Conservation (phyloP, 1,140 invertebrate species). For the Zeugodacus cucurbitae region DNA sequence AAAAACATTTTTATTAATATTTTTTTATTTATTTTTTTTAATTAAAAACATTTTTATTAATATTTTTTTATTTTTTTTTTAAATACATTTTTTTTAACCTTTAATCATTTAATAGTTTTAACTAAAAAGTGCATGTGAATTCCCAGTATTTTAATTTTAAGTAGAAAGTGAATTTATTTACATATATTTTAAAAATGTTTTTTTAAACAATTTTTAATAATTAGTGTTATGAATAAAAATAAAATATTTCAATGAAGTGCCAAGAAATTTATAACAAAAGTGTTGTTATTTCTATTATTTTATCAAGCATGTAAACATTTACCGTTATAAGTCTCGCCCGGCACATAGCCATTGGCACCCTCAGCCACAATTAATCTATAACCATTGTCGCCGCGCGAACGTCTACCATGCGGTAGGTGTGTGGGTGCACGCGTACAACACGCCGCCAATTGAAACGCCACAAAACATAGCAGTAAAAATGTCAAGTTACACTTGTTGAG, state of each 20-base stretch:
- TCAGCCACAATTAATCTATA: conserved; percentile 82
- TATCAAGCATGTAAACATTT: conserved; percentile 49
- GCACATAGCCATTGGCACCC: conserved; percentile 79
- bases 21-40: too few species aligned
- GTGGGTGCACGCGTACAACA: conserved; percentile 61
- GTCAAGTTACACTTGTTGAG: conserved; percentile 2
- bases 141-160: conserved; percentile 1
- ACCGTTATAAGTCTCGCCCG: conserved; percentile 83
- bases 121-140: not conserved
- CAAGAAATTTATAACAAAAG: not conserved
- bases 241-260: not conserved
- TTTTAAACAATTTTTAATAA: not conserved
- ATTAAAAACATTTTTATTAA: too few species aligned
- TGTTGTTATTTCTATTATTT: not conserved
- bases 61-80: not conserved
- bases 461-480: conserved; percentile 34
- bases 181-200: not conserved
- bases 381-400: conserved; percentile 80
- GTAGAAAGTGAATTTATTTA: conserved; percentile 7
- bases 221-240: not conserved
- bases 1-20: too few species aligned
- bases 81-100: too few species aligned
- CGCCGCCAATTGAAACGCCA: conserved; percentile 50
- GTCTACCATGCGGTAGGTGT: conserved; percentile 60
- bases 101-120: too few species aligned